Conservation (phyloP, 2,888 invertebrate species). For the Physocephala rufipes region DNA sequence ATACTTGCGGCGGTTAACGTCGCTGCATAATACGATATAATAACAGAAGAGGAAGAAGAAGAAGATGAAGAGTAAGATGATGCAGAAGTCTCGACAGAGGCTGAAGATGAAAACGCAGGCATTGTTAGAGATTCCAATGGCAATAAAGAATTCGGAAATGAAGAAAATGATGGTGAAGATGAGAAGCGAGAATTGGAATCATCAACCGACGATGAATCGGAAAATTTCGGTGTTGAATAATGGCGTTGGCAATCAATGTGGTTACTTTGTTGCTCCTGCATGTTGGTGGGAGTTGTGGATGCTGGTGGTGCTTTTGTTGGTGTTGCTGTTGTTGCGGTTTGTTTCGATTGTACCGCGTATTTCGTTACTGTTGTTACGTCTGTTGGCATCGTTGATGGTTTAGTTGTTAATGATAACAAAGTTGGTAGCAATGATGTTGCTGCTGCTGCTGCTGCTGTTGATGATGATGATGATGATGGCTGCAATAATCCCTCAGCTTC, state of each 20-base stretch:
- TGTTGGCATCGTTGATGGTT: constrained; percentile 19
- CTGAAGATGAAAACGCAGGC: not conserved
- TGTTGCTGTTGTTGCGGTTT: not conserved
- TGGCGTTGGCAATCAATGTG: constrained; percentile 7
- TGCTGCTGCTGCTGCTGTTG: constrained; percentile 3
- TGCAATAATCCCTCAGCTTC: too few species aligned
- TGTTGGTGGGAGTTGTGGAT: constrained; percentile 8
- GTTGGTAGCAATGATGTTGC: constrained; percentile 12
- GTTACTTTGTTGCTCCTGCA: constrained; percentile 28
- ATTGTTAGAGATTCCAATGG: not conserved
- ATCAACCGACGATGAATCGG: not conserved
- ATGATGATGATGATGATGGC: constrained; percentile 5
- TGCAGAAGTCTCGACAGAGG: not conserved
- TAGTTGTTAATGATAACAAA: constrained; percentile 6
- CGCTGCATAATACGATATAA: not conserved
- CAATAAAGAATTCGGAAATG: too few species aligned
- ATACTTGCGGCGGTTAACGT: constrained; percentile 22
- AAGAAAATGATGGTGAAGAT: not conserved
- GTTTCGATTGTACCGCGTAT: not conserved
- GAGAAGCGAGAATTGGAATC: not conserved
- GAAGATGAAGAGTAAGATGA: not conserved
- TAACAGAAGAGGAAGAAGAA: not conserved
- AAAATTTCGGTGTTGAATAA: constrained; percentile 1
- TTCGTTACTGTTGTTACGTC: too few species aligned
- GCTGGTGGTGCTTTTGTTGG: constrained; percentile 16